Percentiles rank a stretch among this genome's conserved stretches.
Conservation (phyloP, 2,888 invertebrate species). For the Pheosia tremula region DNA sequence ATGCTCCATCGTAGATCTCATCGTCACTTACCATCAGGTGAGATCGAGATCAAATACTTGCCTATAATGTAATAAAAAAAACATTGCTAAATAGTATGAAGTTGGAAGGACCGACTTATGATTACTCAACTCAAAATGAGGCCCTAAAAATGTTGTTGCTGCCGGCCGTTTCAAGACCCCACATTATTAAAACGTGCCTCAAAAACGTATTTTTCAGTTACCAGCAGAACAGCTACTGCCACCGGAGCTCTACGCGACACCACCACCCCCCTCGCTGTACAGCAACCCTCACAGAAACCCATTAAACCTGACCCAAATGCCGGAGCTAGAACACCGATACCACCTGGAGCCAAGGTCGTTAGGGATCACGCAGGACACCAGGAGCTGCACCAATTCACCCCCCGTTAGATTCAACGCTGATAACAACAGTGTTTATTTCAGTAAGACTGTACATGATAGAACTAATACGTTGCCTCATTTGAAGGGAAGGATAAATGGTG, state of each 20-base stretch:
- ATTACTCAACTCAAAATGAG: no score
- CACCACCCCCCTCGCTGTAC: conserved; percentile 67
- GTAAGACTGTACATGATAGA: conserved; percentile 59
- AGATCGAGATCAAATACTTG: no score
- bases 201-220: conserved; percentile 43
- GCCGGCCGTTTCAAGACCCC: no score
- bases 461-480: conserved; percentile 67
- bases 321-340: conserved; percentile 64
- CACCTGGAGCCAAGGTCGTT: conserved; percentile 42
- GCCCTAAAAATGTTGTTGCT: no score
- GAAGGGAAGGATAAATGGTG: conserved; percentile 62
- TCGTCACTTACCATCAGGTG: no score
- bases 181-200: no score
- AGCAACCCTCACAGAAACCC: conserved; percentile 68
- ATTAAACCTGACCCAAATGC: conserved; percentile 68
- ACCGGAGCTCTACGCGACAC: conserved; percentile 67
- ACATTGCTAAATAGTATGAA: no score
- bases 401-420: conserved; percentile 73
- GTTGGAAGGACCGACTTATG: no score
- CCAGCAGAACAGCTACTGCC: conserved; percentile 78
- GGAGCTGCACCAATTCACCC: conserved; percentile 69
- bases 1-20: no score
- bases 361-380: conserved; percentile 49
- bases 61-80: no score
- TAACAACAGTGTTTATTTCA: conserved; percentile 62